phyloP scores from a whole-genome alignment of 1,140 invertebrate species.

The Pseudomyrmex flavicornis region DNA sequence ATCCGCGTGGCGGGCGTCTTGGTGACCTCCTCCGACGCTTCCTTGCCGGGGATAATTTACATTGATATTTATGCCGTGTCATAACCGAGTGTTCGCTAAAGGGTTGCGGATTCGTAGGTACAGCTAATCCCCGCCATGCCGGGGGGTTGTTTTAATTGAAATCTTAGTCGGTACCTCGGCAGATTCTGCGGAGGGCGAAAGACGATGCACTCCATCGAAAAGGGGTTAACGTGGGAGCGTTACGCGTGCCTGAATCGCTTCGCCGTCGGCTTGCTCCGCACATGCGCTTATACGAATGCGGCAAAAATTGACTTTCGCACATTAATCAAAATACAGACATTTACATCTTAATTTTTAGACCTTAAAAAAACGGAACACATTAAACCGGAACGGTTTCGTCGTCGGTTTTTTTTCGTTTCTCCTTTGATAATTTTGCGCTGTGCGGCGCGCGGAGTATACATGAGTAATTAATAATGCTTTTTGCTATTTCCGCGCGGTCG shows the following conservation, averaged over 20 bases:
- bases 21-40: conserved; percentile 72
- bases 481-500: conserved; percentile 55
- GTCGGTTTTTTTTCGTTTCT: background rate
- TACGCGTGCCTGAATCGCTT: conserved; percentile 60
- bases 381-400: background rate
- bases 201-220: conserved; percentile 63
- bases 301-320: conserved; percentile 21
- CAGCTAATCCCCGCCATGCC: conserved; percentile 83
- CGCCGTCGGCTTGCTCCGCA: conserved; percentile 26
- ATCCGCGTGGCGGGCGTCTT: conserved; percentile 72
- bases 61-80: conserved; percentile 86
- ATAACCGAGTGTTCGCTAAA: conserved; percentile 79
- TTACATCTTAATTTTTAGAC: background rate
- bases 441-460: conserved; percentile 23
- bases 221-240: conserved; percentile 72
- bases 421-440: background rate
- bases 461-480: conserved; percentile 70
- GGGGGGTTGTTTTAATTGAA: conserved; percentile 86
- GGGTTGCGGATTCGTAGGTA: conserved; percentile 80
- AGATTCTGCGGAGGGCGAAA: conserved; percentile 70
- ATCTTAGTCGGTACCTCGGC: conserved; percentile 83
- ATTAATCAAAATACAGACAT: conserved; percentile 15
- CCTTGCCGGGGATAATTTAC: conserved; percentile 81
- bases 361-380: too few relatives aligned
- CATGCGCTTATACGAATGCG: conserved; percentile 13